A percentile compares a stretch with the other conserved stretches of the same genome.
Conservation (phyloP, 2,888 invertebrate species). For the Drosophila recens region DNA sequence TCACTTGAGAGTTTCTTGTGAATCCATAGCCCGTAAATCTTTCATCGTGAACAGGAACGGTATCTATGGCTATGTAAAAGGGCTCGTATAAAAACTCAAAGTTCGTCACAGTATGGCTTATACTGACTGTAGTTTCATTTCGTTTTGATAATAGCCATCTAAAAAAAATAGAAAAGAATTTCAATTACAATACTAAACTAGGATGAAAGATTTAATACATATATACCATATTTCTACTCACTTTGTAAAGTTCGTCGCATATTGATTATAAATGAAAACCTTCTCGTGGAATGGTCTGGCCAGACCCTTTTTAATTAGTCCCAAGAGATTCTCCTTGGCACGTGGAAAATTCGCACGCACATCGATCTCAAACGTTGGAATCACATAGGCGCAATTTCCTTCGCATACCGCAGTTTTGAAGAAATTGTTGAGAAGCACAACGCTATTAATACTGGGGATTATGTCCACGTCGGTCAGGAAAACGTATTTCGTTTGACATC, state of each 20-base stretch:
- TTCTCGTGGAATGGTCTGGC: constrained; percentile 96
- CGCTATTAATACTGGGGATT: constrained; percentile 91
- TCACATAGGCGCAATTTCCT: constrained; percentile 92
- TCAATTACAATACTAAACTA: no score
- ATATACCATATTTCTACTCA: constrained; percentile 77
- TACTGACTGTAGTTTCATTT: constrained; percentile 87
- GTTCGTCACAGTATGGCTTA: constrained; percentile 94
- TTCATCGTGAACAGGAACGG: constrained; percentile 94
- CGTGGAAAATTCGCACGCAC: constrained; percentile 91
- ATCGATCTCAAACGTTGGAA: constrained; percentile 95
- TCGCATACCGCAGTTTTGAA: constrained; percentile 87
- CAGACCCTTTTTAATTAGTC: constrained; percentile 91
- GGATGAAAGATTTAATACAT: not conserved
- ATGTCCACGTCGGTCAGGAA: constrained; percentile 96
- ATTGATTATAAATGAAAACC: constrained; percentile 96
- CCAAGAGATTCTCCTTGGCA: constrained; percentile 92
- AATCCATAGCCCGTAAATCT: constrained; percentile 96
- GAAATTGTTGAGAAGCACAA: constrained; percentile 90
- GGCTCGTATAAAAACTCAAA: constrained; percentile 95
- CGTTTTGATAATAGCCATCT: constrained; percentile 72
- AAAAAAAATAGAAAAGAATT: constrained; percentile 4
- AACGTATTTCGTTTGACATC: constrained; percentile 92
- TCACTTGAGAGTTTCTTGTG: constrained; percentile 95
- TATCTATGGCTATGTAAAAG: constrained; percentile 94
- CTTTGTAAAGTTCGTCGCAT: constrained; percentile 95